Evolutionary conservation across 2,797 vertebrate species (phyloP), one percentile per base, ranked within the genome.

Genomic region (Channa striata): DNA sequence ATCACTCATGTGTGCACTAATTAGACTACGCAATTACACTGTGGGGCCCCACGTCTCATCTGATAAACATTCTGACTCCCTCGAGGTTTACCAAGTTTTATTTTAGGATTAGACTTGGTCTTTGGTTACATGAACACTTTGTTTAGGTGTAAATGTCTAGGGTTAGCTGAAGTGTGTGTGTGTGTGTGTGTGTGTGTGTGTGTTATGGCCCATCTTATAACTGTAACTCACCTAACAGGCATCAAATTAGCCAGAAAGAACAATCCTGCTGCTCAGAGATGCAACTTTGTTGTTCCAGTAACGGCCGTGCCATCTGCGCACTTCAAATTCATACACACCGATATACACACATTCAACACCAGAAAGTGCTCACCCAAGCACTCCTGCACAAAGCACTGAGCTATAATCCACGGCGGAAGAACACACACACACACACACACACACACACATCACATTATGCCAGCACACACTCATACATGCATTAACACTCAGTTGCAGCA

Each of bases 301-400:
- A 30, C 4, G 19, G 34, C 19, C 19, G 50, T 19, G 42, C 52
- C 44, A 78, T 74, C 69, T 74, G 68, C 53, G 59, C 43, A 62
- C 67, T 69, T 71, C 57, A 69, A 81, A 78, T 64, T 72, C 43
- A 83, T 76, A 47, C 20, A 48, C 23, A 36, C 4, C 25, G 6
- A 30, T 23, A 47, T 16, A 39, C 43, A 72, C 16, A 34, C 51
- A 52, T 53, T 36, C n/a, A 46, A 34, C 65, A 36, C 66, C 30
- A 43, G 49, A 33, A 54, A 71, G 56, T 1, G 44, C 81, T 66
- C 67, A 79, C 75, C 49, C 43, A 66, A 57, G 64, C 80, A 63
- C 36, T 7, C 39, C 23, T 9, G 19, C 47, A 44, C 72, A 74
- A 66, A 63, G 46, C 43, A 40, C 59, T n/a, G 58, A 71, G 67